Base-by-base conservation (phyloP, 2,113 vertebrate genomes). In the Rhea americana region DNA sequence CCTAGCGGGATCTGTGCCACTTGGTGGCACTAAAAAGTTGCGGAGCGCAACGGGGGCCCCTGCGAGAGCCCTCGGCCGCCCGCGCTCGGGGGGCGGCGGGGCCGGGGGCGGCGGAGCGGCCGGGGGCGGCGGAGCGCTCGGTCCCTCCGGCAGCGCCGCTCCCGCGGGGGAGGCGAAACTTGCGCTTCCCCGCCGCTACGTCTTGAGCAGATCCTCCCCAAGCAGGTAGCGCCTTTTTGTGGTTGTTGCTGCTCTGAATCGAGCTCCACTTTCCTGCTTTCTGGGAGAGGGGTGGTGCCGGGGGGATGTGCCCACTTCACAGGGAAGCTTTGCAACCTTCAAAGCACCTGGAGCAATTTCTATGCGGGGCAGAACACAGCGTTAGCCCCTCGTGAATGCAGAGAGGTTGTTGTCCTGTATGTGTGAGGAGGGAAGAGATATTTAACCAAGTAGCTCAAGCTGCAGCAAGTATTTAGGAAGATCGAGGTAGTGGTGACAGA, bases 11-110 rank as follows among this genome's bases (percentile, higher is more conserved):
- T 96, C 88, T 97, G 39, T 97, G 97, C 97, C 98, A 98, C 97
- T 97, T 97, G 97, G 97, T 98, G 98, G 97, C 97, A 97, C 97
- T 97, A 98, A 97, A 97, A 98, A 98, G 96, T 97, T 98, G 94
- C 51, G 92, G 95, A 96, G 94, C 95, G 35, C 35, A 35, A 35
- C 35, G 35, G 35, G 35, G 45, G 45, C 89, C 81, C 90, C 56
- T 61, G 35, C 45, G 45, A 47, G 47, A 15, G 91, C 68, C 63
- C 16, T n/a, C 43, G 8, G 13, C 51, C 53, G 3, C 11, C 19
- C 18, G 37, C 14, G 21, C 3, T 3, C 32, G 3, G 4, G 15
- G 17, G 16, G 13, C 15, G 9, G 51, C 45, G 11, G 51, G 51
- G 18, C 51, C 51, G 20, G 1, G 45, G n/a, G 13, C 50, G 9